These are phyloP conservation scores for Tetragonula clypearis DNA, from an alignment of 1,140 invertebrate genomes.

Conservation along the genomic window DNA sequence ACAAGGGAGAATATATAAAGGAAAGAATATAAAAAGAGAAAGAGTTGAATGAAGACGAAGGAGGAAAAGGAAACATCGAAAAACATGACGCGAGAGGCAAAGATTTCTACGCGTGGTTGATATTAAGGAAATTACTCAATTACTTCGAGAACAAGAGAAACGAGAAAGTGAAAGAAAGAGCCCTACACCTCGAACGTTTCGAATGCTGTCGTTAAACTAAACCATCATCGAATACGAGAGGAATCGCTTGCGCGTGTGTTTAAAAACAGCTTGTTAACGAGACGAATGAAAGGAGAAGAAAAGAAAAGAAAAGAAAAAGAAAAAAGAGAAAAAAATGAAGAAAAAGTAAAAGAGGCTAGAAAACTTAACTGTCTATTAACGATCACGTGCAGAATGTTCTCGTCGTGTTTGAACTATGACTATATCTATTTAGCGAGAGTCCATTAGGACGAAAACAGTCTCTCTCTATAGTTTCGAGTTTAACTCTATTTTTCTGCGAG, in stretches of 20 bases:
- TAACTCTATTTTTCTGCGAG: conserved; percentile 8
- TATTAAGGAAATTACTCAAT: not conserved
- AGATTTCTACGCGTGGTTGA: not conserved
- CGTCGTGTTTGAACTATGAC: conserved; percentile 1
- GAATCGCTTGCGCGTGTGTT: not conserved
- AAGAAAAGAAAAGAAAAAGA: not conserved
- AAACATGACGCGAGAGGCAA: not conserved
- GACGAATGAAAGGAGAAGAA: no score
- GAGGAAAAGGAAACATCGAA: not conserved
- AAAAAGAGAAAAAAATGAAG: no score
- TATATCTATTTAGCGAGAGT: not conserved
- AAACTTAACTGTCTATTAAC: not conserved
- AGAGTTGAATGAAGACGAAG: not conserved
- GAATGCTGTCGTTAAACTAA: not conserved
- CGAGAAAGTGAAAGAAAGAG: not conserved
- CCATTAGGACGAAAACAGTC: not conserved
- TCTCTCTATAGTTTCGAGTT: conserved; percentile 19
- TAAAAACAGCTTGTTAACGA: not conserved
- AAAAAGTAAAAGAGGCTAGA: not conserved
- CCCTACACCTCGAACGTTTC: not conserved
- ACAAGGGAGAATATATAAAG: no score
- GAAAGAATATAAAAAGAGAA: not conserved
- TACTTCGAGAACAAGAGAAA: not conserved
- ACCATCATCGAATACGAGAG: not conserved
- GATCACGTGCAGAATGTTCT: not conserved